A percentile compares a stretch with the other conserved stretches of the same genome.
phyloP scores from a whole-genome alignment of 1,140 invertebrate species.

The Thaumetopoea pityocampa region DNA sequence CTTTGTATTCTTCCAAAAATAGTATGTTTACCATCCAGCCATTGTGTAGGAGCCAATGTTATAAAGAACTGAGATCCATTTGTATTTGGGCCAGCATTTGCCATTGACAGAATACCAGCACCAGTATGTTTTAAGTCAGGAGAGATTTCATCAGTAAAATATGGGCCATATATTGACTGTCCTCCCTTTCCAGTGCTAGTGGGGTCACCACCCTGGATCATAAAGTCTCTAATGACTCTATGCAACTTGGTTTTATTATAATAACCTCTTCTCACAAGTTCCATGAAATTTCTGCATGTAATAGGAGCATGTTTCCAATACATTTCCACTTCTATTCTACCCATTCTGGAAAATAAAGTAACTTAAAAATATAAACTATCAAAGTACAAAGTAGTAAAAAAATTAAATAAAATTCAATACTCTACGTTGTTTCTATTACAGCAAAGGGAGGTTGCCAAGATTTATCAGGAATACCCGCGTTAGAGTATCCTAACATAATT shows the following conservation, averaged over 20 bases:
- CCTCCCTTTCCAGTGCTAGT: conserved; percentile 97
- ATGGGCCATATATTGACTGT: conserved; percentile 95
- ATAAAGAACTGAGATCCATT: conserved; percentile 99
- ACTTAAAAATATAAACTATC: conserved; percentile 4
- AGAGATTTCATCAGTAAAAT: conserved; percentile 97
- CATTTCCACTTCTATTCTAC: conserved; percentile 92
- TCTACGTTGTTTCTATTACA: conserved; percentile 86
- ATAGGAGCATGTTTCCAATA: conserved; percentile 98
- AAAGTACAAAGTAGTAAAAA: background rate
- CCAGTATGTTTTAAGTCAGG: conserved; percentile 96
- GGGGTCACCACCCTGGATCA: conserved; percentile 98
- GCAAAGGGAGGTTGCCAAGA: conserved; percentile 91
- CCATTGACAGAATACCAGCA: conserved; percentile 81
- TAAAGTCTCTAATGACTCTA: conserved; percentile 96
- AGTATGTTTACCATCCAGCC: conserved; percentile 98
- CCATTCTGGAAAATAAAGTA: conserved; percentile 86
- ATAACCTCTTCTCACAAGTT: conserved; percentile 93
- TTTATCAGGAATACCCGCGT: conserved; percentile 86
- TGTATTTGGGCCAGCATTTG: conserved; percentile 95
- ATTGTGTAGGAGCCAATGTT: conserved; percentile 96
- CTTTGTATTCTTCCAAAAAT: conserved; percentile 94
- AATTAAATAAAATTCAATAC: conserved; percentile 3
- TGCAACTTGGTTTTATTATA: conserved; percentile 98
- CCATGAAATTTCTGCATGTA: conserved; percentile 97
- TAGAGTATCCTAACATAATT: conserved; percentile 55